Evolutionary conservation across 2,113 vertebrate genomes (phyloP).

Genomic region (Charina bottae): DNA sequence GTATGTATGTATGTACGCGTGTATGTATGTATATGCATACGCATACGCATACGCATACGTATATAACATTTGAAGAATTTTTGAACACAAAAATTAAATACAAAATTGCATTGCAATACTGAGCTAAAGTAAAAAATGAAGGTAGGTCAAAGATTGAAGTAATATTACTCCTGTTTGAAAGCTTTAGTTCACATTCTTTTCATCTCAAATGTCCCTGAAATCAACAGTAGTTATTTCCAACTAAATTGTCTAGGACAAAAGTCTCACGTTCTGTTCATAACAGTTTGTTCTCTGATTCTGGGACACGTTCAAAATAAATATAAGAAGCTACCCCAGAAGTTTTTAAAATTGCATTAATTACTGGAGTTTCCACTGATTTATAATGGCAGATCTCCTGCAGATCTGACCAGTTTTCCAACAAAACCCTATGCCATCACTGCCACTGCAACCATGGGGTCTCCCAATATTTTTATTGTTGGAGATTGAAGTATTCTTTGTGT

Average conservation of each 20-base stretch:
- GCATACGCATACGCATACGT: no score
- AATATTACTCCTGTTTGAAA: not conserved
- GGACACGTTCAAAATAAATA: not conserved
- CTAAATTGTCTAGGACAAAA: slow-evolving; percentile 4
- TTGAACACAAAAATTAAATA: slow-evolving; percentile 6
- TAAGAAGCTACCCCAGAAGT: not conserved
- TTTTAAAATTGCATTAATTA: not conserved
- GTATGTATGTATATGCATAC: no score
- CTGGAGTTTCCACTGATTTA: not conserved
- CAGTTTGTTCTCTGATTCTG: not conserved
- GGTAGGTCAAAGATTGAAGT: slow-evolving; percentile 12
- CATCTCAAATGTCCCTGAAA: slow-evolving; percentile 8
- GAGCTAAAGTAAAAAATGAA: not conserved
- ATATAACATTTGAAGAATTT: slow-evolving; percentile 11
- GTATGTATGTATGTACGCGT: no score
- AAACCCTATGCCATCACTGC: not conserved
- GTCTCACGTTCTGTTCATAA: not conserved
- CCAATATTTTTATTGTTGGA: not conserved
- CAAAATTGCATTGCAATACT: slow-evolving; percentile 13
- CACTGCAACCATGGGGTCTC: not conserved
- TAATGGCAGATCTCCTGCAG: not conserved
- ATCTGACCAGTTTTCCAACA: not conserved
- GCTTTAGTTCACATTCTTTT: not conserved
- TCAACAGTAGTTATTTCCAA: not conserved
- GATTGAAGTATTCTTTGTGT: not conserved